These are phyloP conservation scores for Ceyx cyanopectus DNA, from an alignment of 2,113 vertebrate species.

Conservation along the genomic window DNA sequence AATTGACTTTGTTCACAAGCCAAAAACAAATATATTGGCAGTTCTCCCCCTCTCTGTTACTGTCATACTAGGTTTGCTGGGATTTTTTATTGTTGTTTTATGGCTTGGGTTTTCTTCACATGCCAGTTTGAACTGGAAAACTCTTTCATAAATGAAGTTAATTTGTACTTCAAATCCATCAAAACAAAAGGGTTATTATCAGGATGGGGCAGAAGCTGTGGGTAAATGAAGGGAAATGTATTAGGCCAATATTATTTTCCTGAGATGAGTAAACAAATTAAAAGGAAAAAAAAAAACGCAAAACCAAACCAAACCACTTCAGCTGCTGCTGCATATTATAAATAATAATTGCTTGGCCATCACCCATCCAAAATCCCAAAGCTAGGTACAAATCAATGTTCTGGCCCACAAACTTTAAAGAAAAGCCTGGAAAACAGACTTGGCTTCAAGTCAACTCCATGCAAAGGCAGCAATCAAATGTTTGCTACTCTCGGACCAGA, in stretches of 20 bases:
- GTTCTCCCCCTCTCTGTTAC: background rate
- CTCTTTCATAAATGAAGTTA: background rate
- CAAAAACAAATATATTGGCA: conserved; percentile 54
- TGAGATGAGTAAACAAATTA: background rate
- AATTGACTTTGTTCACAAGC: conserved; percentile 61
- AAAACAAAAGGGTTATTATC: background rate
- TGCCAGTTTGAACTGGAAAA: background rate
- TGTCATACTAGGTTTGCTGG: background rate
- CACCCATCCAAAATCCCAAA: background rate
- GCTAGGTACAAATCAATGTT: background rate
- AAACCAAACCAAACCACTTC: background rate
- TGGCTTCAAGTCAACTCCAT: background rate
- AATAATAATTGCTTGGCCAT: background rate
- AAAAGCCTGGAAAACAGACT: background rate
- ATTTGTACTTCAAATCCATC: background rate
- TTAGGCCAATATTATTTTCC: background rate
- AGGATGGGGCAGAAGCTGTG: background rate
- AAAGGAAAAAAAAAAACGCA: background rate
- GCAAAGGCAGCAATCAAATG: background rate
- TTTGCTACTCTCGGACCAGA: background rate
- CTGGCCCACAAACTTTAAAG: background rate
- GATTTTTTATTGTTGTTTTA: background rate
- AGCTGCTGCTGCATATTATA: background rate
- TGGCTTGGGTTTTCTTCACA: background rate
- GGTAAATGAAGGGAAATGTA: background rate